Base-by-base conservation (phyloP, 2,113 vertebrate genomes). In the Gambusia holbrooki region DNA sequence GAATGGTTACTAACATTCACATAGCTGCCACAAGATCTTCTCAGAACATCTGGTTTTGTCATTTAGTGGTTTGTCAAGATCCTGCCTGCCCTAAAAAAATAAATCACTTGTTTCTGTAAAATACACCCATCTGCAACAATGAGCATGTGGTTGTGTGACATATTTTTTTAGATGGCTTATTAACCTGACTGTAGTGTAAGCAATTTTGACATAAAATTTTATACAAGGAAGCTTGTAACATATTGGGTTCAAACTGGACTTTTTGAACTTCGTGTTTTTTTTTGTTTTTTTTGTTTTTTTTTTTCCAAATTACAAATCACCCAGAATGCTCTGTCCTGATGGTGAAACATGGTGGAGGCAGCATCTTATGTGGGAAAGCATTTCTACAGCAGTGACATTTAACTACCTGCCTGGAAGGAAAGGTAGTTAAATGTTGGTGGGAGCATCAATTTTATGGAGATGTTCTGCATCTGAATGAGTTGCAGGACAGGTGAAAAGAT, bases 1-100 rank as follows among this genome's bases (percentile, higher is more conserved):
- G 70, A 42, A 7, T 65, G 27, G 66, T 71, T 22, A 33, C 90
- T 90, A 89, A 92, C 33, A 82, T 88, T 87, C 84, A 81, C 90
- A 70, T 86, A 89, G 75, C 74, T 81, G 74, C 54, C 66, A 60
- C 40, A 22, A 69, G 30, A 84, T 72, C 45, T 61, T 19, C 62
- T 66, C 62, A 65, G 32, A 28, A 22, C 30, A 66, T 25, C 54
- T 28, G 35, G 62, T 27, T 27, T 27, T 27, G 27, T 27, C 27
- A 27, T 27, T 86, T 86, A 69, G 79, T 66, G 82, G 79, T 73
- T 76, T 33, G 65, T 35, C 62, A 69, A 61, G 64, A 30, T 87
- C 81, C 45, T 80, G 29, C 22, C 14, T 30, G 32, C 29, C 17
- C 81, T 66, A 82, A 72, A 70, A 33, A 19, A 2, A 37, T 0